Base-by-base conservation (phyloP, 2,888 invertebrate species). In the Chironomus riparius region DNA sequence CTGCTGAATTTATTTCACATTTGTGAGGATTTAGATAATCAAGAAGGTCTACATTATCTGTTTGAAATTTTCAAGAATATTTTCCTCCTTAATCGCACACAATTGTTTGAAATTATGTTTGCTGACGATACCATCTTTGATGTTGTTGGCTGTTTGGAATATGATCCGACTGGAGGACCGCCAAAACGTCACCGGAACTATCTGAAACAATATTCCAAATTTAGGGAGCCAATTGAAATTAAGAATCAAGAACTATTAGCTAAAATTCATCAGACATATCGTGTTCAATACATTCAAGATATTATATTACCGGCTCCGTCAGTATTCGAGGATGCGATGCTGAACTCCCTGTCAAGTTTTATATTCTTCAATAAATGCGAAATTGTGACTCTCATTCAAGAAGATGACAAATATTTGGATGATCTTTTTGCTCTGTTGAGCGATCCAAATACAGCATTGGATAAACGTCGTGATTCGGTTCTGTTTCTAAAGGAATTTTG, bases 211-310 rank as follows among this genome's bases (percentile, higher is more conserved):
- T 90, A 94, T 85, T 96, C 97, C 22, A 93, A 92, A 85, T 95
- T 95, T 83, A 91, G 92, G 81, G 94, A 95, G 85, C 95, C 94
- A 76, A 94, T 99, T 81, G 97, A 97, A 77, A 97, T 99, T 78
- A 92, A 93, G 82, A 98, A 98, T 85, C 89, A 90, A 78, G 98
- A 98, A 86, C 88, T 99, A 79, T 87, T 97, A 80, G 93, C 95
- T 76, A 99, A 99, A 88, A 99, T 99, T 80, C 99, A 99, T 86
- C 98, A 99, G 86, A 99, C 98, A 76, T 99, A 98, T 86, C 90
- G 98, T 84, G 98, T 99, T 82, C 99, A 99, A 87, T 99, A 99
- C 86, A 98, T 99, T 81, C 94, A 95, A 83, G 99, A 99, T 86
- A 97, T 98, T 80, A 98, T 99, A 81, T 87, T 99, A 82, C 99